Evolutionary conservation across 2,888 invertebrate species (phyloP), one percentile per base, ranked within the genome.

Genomic region (Desoria tigrina): DNA sequence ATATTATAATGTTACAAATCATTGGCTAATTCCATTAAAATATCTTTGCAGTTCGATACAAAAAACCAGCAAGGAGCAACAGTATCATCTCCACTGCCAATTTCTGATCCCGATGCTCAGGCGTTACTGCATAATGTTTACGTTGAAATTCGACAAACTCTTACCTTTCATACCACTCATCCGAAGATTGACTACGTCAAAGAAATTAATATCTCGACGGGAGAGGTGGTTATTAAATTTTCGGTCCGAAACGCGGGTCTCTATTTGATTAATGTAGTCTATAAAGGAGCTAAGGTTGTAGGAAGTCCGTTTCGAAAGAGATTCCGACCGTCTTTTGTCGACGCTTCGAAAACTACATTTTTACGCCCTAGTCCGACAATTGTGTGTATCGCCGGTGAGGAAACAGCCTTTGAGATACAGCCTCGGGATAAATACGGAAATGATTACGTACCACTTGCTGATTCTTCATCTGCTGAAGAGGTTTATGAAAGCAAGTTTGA

Each of bases 361-460:
- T 7, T 57, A 23, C 18, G 56, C 3, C 42, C 39, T 24, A 23
- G 23, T 42, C 56, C 56, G 2, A 57, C 42, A 3, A 28, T 57
- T 9, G 16, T 57, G 7, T n/a, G 18, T 37, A 37, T 42, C 11
- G 42, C 26, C 11, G 56, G 56, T 4, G 56, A 42, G 23, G 39
- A 39, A 21, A 7, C 37, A 23, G 11, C 42, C 2, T 37, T 21
- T 42, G 23, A 42, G 18, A 39, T 57, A 7, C 56, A 42, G 18
- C 56, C 56, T 6, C 4, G 39, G 16, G 56, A 57, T 39, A 57
- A 42, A 57, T 57, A 42, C 21, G 56, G 56, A 7, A 57, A 57
- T 37, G 42, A 57, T 21, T 57, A 37, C 21, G 16, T 21, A 6
- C 45, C 56, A 23, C 28, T 32, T 11, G 39, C 14, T 21, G 21